These are phyloP conservation scores for Euschistus heros DNA, from an alignment of 1,140 invertebrate species.

Conservation along the genomic window DNA sequence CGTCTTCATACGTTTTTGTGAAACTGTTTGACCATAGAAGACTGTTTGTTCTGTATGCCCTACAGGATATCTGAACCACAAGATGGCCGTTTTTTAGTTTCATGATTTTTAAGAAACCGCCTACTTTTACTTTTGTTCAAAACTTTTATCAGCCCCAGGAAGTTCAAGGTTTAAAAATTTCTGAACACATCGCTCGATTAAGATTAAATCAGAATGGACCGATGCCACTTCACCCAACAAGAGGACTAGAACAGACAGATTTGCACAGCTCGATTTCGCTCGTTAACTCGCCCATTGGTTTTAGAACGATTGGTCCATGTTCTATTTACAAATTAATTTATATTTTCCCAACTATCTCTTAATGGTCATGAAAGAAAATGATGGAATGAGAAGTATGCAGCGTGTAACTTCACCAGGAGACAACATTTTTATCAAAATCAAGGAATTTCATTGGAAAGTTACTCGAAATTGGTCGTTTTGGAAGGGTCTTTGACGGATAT, in stretches of 20 bases:
- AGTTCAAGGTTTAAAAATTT: background rate
- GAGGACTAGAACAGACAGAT: background rate
- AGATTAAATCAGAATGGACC: background rate
- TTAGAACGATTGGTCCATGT: background rate
- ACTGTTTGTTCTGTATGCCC: background rate
- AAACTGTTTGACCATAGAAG: background rate
- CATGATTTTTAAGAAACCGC: background rate
- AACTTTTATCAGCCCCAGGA: background rate
- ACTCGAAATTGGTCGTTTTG: background rate
- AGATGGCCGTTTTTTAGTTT: background rate
- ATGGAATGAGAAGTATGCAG: background rate
- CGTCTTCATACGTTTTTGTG: background rate
- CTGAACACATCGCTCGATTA: background rate
- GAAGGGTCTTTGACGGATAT: background rate
- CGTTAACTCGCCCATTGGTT: background rate
- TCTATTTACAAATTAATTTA: background rate
- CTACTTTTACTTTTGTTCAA: background rate
- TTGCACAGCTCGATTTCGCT: background rate
- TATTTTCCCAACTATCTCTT: background rate
- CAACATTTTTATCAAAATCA: background rate
- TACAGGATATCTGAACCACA: background rate
- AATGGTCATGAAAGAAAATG: background rate
- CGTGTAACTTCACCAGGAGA: background rate
- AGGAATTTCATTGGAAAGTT: background rate
- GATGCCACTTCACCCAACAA: background rate